Base-by-base conservation (phyloP, 2,113 vertebrate species). In the Rhinoderma darwinii region DNA sequence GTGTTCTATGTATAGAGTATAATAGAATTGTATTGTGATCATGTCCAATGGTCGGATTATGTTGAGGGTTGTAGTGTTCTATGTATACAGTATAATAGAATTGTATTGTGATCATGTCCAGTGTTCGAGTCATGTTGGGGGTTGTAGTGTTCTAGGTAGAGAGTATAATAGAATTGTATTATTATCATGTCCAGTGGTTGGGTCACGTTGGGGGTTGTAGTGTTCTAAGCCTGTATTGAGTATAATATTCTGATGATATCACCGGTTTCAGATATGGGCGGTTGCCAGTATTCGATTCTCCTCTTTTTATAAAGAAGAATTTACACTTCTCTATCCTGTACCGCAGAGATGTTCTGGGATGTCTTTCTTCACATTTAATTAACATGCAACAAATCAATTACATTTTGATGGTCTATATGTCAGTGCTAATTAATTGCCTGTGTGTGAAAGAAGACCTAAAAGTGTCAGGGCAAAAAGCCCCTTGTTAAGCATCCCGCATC, bases 401-500 rank as follows among this genome's bases (percentile, higher is more conserved):
- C 1, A 14, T 25, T 35, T 41, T 80, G 77, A 37, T 41, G 25
- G 35, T 37, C 2, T 12, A 79, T 39, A 79, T 39, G 22, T 0
- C 30, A 56, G 4, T 54, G 77, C 18, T 59, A 79, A 56, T 79
- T 37, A 56, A 79, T 37, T 79, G 50, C 51, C 32, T 79, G 50
- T 39, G 35, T 30, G 54, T 25, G 35, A 56, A 79, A 25, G 30
- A 59, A 37, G 32, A 56, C 54, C 50, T 44, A 14, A 43, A 75
- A 59, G 77, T 59, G 50, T 78, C 75, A 76, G 75, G 47, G 7
- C 74, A 76, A 76, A n/a, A 39, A 79, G 77, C 50, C 77, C 44
- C 44, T 35, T 1, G 75, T 51, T 25, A 30, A 78, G n/a, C 30
- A 14, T 39, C 51, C 27, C 3, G 20, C 51, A 22, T 17, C 44